Evolutionary conservation across 2,797 vertebrate genomes (phyloP), one percentile per base, ranked within the genome.

Genomic region (Pipistrellus kuhlii): DNA sequence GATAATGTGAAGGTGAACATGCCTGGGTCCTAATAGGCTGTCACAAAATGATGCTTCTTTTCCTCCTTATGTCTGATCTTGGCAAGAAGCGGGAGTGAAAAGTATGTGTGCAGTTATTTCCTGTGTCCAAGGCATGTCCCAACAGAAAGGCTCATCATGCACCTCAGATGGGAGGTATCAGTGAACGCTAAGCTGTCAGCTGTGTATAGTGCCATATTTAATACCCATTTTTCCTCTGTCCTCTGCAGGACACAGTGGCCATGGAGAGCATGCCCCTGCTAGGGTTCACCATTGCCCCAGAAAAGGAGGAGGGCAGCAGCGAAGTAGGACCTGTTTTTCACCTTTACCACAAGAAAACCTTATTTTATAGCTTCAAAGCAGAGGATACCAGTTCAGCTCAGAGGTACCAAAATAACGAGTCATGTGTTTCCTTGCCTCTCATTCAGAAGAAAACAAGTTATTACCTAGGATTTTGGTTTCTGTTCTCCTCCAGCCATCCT

Each of bases 341-440:
- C 97, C 99, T 99, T 92, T 99, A 99, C 98, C 99, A 99, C 98
- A 99, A 99, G 98, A 99, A 99, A 96, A 99, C 99, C 38, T 98
- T 99, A 87, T 99, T 99, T 96, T 99, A 99, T 84, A 99, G 98
- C 96, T 99, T 99, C 98, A 99, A 98, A 98, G 99, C 99, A 27
- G 99, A 99, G 95, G 99, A 99, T 86, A 98, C 97, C 98, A 97
- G 88, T 97, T 98, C 99, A 57, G 99, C 99, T 88, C 99, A 99
- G 98, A 99, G 99, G 99, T 99, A 98, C 86, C 55, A 41, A 32
- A 48, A 3, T 64, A 41, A 44, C 5, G 68, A 77, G 82, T 69
- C 25, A 64, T n/a, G 4, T 5, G 0, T 27, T 6, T 41, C 46
- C 27, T 72, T 32, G n/a, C n/a, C n/a, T 27, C 7, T 46, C 48